Conservation (phyloP, 2,797 vertebrate species). For the Gallinago nigripennis region DNA sequence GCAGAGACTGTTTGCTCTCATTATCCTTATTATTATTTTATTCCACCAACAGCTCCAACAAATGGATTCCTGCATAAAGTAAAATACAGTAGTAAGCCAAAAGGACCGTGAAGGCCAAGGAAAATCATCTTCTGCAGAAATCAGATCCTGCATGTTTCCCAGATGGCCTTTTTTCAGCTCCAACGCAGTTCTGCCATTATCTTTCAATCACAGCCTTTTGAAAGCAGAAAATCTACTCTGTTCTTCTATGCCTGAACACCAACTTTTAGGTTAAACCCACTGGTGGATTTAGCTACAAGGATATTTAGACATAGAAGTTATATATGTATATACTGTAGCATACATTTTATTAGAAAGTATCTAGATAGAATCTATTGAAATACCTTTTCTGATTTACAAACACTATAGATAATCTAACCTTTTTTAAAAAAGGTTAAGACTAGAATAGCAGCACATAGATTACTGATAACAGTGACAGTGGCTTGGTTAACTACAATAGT, state of each 20-base stretch:
- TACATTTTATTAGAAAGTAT: not conserved
- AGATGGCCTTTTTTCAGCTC: not conserved
- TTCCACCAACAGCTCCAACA: not conserved
- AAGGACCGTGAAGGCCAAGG: not conserved
- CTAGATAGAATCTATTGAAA: not conserved
- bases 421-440: not conserved
- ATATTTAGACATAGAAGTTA: not conserved
- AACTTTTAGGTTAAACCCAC: not conserved
- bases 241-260: not conserved
- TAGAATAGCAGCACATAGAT: not conserved
- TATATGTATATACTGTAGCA: not conserved
- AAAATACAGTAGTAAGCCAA: not conserved
- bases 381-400: not conserved
- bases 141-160: not conserved
- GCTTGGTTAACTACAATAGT: constrained; percentile 1
- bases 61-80: not conserved
- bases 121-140: not conserved
- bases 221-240: not conserved
- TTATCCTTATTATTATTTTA: not conserved
- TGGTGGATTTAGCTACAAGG: not conserved
- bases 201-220: not conserved
- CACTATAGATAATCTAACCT: not conserved
- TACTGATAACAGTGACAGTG: not conserved
- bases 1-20: not conserved
- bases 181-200: not conserved